phyloP scores from a whole-genome alignment of 2,797 vertebrate species.

The Rhabdophis nuchalis region DNA sequence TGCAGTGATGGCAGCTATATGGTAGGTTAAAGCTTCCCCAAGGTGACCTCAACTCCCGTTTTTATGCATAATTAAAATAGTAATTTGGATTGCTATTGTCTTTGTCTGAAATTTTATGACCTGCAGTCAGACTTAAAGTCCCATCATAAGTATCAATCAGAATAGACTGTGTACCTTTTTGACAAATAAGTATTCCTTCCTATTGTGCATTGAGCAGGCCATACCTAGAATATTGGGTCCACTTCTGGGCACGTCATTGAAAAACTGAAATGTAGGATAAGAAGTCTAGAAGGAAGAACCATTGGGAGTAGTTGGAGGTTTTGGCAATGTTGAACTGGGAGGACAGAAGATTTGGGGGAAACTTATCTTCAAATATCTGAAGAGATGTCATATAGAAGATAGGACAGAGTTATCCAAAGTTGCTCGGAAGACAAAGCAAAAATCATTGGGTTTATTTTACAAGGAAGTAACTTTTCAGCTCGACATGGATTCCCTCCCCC shows the following conservation, averaged over 20 bases:
- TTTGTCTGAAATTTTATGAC: neutral
- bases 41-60: neutral
- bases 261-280: neutral
- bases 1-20: neutral
- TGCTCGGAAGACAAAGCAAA: neutral
- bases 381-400: neutral
- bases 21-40: neutral
- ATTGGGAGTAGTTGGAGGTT: neutral
- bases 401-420: neutral
- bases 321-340: neutral
- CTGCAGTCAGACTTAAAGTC: neutral
- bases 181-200: neutral
- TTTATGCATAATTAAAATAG: neutral
- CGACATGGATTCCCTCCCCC: too few relatives aligned
- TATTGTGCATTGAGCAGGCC: neutral
- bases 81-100: neutral
- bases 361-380: neutral
- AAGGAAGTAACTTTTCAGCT: neutral
- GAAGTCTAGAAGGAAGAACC: neutral
- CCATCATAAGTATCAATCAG: neutral
- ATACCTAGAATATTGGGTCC: neutral
- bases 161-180: neutral
- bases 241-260: neutral
- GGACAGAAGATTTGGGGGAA: neutral
- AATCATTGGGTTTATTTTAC: neutral